Base-by-base conservation (phyloP, 2,797 vertebrate species). In the Semaprochilodus insignis region DNA sequence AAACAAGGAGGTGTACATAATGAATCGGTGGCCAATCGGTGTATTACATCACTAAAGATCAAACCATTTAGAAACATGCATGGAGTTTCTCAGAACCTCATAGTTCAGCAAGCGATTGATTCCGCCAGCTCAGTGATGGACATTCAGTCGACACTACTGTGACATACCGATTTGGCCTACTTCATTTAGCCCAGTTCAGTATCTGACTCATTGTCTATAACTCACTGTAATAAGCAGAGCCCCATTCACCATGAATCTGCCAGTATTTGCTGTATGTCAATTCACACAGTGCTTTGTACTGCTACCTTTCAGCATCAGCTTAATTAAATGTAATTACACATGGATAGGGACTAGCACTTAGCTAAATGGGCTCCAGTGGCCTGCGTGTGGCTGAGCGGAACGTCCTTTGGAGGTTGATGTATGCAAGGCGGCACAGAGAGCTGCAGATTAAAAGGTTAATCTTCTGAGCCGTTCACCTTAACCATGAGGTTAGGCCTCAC, bases 401-500 rank as follows among this genome's bases (percentile, higher is more conserved):
- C 55, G 57, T 82, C 19, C 23, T 62, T 82, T 21, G 21, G 25
- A 72, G 57, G 57, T 34, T 31, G 65, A 69, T 69, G 83, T 81
- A 73, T 73, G 73, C 83, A 69, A 31, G 48, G 78, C 17, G 25
- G 70, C 76, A 67, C 62, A 52, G 54, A 81, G 59, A 82, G 11
- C n/a, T 52, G 8, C 25, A 76, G 83, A 87, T 87, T 88, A 83
- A 84, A 85, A 85, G 79, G 88, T 82, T 89, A 90, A 88, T 84
- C 75, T 86, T 67, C 51, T 71, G 44, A 51, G 72, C 57, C 76
- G 36, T 2, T 55, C 74, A 83, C 76, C 75, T 70, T 59, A 73
- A 77, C 72, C 77, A 65, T 25, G 48, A 72, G 65, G 71, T 81
- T 78, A 80, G 75, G 74, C 77, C 81, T 62, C 14, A 51, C 79